These are phyloP conservation scores for Acanthococcus lagerstroemiae DNA, from an alignment of 2,888 invertebrate genomes.

Conservation along the genomic window DNA sequence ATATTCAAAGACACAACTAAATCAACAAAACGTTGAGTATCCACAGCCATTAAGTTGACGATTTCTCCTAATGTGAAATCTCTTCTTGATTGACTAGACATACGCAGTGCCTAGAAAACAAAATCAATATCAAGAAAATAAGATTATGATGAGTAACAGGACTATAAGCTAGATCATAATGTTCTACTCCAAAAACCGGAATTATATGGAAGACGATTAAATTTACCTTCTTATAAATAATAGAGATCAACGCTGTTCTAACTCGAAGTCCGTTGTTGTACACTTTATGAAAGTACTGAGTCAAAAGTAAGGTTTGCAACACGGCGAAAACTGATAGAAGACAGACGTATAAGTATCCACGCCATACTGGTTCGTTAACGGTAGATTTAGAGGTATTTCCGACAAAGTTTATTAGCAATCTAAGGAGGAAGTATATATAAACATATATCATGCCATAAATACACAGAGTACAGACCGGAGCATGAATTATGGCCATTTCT, in stretches of 20 bases:
- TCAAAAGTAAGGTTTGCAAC: constrained; percentile 47
- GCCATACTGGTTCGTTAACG: constrained; percentile 44
- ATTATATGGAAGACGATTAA: too few species aligned
- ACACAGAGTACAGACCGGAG: too few species aligned
- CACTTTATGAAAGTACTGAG: constrained; percentile 48
- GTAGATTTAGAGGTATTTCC: too few species aligned
- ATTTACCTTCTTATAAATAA: constrained; percentile 48
- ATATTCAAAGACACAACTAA: constrained; percentile 44
- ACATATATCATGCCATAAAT: too few species aligned
- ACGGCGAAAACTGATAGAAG: constrained; percentile 46
- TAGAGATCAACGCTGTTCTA: constrained; percentile 46
- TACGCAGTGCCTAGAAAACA: constrained; percentile 39
- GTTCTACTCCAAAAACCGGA: too few species aligned
- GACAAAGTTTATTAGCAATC: too few species aligned
- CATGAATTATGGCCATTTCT: too few species aligned
- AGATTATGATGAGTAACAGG: not conserved
- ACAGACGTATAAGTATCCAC: constrained; percentile 49
- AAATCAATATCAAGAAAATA: not conserved
- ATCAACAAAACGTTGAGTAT: constrained; percentile 45
- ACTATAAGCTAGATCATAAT: too few species aligned
- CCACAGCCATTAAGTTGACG: constrained; percentile 47
- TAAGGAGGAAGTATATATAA: too few species aligned
- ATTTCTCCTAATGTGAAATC: constrained; percentile 46
- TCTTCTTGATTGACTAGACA: constrained; percentile 42
- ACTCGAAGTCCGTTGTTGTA: constrained; percentile 49